These are phyloP conservation scores for Drosophila hydei DNA, from an alignment of 1,140 invertebrate species.

Conservation along the genomic window DNA sequence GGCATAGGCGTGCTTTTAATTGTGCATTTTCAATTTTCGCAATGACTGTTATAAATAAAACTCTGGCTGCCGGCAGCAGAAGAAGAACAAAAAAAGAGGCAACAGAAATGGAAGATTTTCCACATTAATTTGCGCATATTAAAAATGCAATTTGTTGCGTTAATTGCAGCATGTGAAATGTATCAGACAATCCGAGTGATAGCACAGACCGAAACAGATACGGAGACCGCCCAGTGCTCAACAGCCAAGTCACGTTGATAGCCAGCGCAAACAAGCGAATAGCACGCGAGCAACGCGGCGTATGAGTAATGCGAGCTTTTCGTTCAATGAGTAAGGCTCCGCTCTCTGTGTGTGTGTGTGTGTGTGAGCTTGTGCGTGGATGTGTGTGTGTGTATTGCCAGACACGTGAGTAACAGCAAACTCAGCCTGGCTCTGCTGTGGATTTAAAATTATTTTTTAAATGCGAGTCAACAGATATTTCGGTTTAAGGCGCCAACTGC, in stretches of 20 bases:
- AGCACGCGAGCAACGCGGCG: conserved; percentile 45
- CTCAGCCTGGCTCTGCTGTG: conserved; percentile 5
- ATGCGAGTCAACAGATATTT: conserved; percentile 51
- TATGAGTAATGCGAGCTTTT: conserved; percentile 57
- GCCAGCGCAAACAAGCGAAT: conserved; percentile 33
- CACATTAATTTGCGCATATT: conserved; percentile 80
- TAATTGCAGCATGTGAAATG: conserved; percentile 80
- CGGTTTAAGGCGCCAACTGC: conserved; percentile 24
- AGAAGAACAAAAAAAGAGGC: background rate
- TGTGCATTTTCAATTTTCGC: conserved; percentile 79
- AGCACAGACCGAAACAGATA: conserved; percentile 21
- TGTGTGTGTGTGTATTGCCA: background rate
- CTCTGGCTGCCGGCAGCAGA: background rate
- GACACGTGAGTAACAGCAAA: background rate
- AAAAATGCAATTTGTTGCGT: conserved; percentile 80
- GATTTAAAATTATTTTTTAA: conserved; percentile 48
- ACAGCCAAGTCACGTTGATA: conserved; percentile 64
- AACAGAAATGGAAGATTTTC: conserved; percentile 61
- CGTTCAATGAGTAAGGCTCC: background rate
- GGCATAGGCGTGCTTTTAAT: conserved; percentile 60
- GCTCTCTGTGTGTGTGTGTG: background rate
- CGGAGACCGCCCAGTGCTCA: conserved; percentile 8
- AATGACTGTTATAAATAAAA: conserved; percentile 79
- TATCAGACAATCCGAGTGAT: conserved; percentile 69
- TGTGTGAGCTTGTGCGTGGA: background rate